Percentiles rank a stretch among this genome's conserved stretches.
These are phyloP conservation scores for Miichthys miiuy DNA, from an alignment of 2,797 vertebrate genomes.

Conservation along the genomic window DNA sequence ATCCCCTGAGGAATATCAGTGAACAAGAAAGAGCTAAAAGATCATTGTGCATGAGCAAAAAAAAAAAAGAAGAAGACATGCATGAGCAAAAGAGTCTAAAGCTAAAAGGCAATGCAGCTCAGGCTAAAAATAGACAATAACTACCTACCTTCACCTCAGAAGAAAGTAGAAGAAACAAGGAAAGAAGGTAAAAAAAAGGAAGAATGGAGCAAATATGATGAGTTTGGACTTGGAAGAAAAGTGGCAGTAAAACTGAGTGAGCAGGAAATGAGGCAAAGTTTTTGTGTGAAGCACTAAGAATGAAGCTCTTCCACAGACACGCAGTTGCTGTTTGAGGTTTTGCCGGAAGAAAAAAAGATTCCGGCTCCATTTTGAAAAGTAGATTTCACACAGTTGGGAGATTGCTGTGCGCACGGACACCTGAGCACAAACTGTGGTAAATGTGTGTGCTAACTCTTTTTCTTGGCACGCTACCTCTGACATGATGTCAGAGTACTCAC, in stretches of 20 bases:
- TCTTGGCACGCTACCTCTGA: constrained; percentile 6
- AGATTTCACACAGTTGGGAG: constrained; percentile 39
- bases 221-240: constrained; percentile 62
- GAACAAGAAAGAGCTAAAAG: constrained; percentile 71
- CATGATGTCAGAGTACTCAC: constrained; percentile 14
- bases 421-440: constrained; percentile 31
- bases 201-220: constrained; percentile 56
- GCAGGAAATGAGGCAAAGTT: constrained; percentile 68
- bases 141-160: constrained; percentile 65
- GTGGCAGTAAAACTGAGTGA: constrained; percentile 56
- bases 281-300: constrained; percentile 53
- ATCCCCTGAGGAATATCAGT: constrained; percentile 66
- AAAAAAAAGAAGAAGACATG: constrained; percentile 46
- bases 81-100: constrained; percentile 55
- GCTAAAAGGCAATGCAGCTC: constrained; percentile 64
- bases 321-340: constrained; percentile 53
- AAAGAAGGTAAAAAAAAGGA: constrained; percentile 23
- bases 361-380: constrained; percentile 52
- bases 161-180: constrained; percentile 48
- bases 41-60: constrained; percentile 70
- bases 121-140: constrained; percentile 74
- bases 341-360: constrained; percentile 28
- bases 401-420: constrained; percentile 45
- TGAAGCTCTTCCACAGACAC: constrained; percentile 55
- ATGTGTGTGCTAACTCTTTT: constrained; percentile 6